Base-by-base conservation (phyloP, 2,113 vertebrate genomes). In the Callipepla squamata region DNA sequence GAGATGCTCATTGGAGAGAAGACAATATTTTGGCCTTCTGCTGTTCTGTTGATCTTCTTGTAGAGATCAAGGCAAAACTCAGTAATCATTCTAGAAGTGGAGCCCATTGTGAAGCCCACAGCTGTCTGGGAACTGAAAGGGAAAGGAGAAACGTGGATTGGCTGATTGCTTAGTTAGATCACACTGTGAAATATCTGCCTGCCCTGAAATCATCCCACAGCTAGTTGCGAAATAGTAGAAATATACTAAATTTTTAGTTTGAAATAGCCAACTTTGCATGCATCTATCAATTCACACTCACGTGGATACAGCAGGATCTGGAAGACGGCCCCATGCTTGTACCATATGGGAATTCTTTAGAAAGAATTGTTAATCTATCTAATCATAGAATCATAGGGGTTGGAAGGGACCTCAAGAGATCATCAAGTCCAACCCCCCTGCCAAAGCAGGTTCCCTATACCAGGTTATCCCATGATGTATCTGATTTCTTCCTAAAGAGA, bases 41-140 rank as follows among this genome's bases (percentile, higher is more conserved):
- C 67, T 14, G 30, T 72, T 93, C 80, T 93, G 72, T 95, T 97
- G 53, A 98, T 92, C 40, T 96, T 88, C 69, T 95, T 92, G 68
- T 97, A 97, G 81, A 98, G 91, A 85, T 98, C 97, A n/a, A 98
- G 96, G 91, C 97, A 96, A 95, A 98, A 98, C 47, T 97, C 96
- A 62, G 59, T 95, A 83, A 97, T 89, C 23, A 97, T 62, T 83
- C 80, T 88, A 68, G 97, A 93, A 58, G 98, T 45, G 15, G 94
- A 96, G 5, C 90, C 90, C 96, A 97, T 97, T 32, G 5, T 76
- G 92, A 94, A 95, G 74, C 0, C 36, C 1, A 34, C 22, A 70
- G 72, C 34, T 42, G 23, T n/a, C 50, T 83, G 44, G 65, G 62
- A 89, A 23, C 47, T 73, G 51, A 74, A 74, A 84, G 89, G 69